Base-by-base conservation (phyloP, 2,888 invertebrate species). In the Campopleginae sp. region DNA sequence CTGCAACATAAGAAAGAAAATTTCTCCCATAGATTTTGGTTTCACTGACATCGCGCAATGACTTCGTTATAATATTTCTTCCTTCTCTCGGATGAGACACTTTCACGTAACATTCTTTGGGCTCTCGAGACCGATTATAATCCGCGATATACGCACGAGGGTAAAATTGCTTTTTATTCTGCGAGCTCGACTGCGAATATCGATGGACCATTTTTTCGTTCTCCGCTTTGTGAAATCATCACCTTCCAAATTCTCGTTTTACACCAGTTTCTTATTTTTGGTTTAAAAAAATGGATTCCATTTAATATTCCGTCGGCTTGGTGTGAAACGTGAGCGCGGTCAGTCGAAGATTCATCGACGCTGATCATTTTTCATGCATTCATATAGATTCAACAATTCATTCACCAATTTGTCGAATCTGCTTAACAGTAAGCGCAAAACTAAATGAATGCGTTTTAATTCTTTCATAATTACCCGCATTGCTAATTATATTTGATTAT, bases 21-120 rank as follows among this genome's bases (percentile, higher is more conserved):
- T 17, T 77, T 38, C 23, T 31, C 74, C 79, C 78, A 61, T 75
- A 74, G 79, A 79, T 84, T 80, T 54, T 48, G 46, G 65, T 66
- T 46, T n/a, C 19, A 44, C 31, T 31, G 68, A 58, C 66, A 48
- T 42, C 68, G 12, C n/a, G 68, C 33, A 19, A 42, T 23, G 42
- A 31, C 58, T 80, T 65, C 65, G 66, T 66, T 46, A 65, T 44
- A 75, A 76, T 58, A 58, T 76, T 71, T 80, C 63, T 65, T 74
- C 74, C 78, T 48, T 68, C 38, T 23, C 38, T 77, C 27, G 66
- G 63, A 63, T 81, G 48, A 68, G 61, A 80, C 51, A 84, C 84
- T 84, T 81, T 84, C 80, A 78, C 84, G 77, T 63, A 72, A 80
- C 17, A 77, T 54, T 71, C 63, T 71, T 38, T 27, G 33, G 23